These are phyloP conservation scores for Anthoscopus minutus DNA, from an alignment of 2,113 vertebrate genomes.

Conservation along the genomic window DNA sequence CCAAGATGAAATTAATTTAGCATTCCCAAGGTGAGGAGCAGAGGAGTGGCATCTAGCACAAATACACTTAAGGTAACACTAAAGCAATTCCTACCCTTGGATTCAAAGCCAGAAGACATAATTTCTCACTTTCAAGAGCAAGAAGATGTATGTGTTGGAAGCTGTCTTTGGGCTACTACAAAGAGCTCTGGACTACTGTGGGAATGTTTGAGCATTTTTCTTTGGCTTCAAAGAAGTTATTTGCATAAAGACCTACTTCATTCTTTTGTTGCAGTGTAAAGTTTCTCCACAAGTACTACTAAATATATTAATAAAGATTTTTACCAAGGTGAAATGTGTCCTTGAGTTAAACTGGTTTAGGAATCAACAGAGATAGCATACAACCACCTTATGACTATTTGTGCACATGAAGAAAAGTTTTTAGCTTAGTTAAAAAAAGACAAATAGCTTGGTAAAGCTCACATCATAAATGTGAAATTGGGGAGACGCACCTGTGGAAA, in stretches of 20 bases:
- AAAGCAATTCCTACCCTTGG: background rate
- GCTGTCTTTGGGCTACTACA: background rate
- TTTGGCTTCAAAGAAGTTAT: background rate
- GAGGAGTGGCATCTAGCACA: constrained; percentile 39
- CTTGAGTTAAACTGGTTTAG: background rate
- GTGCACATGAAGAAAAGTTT: background rate
- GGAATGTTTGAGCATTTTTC: background rate
- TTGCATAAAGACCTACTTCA: background rate
- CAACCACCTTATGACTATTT: background rate
- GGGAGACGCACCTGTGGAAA: background rate
- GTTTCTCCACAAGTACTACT: background rate
- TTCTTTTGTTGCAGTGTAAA: background rate
- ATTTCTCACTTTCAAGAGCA: background rate
- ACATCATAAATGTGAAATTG: background rate
- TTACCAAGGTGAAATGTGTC: background rate
- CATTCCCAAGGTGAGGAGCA: constrained; percentile 59
- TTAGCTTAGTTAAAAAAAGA: background rate
- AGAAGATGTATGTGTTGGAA: background rate
- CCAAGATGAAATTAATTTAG: constrained; percentile 50
- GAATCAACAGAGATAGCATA: background rate
- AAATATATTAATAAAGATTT: background rate
- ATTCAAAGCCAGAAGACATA: background rate
- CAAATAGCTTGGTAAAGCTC: background rate
- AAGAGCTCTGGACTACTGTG: background rate
- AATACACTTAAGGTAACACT: constrained; percentile 45